These are phyloP conservation scores for Dendrocincla tyrannina DNA, from an alignment of 2,797 vertebrate genomes.

Conservation along the genomic window DNA sequence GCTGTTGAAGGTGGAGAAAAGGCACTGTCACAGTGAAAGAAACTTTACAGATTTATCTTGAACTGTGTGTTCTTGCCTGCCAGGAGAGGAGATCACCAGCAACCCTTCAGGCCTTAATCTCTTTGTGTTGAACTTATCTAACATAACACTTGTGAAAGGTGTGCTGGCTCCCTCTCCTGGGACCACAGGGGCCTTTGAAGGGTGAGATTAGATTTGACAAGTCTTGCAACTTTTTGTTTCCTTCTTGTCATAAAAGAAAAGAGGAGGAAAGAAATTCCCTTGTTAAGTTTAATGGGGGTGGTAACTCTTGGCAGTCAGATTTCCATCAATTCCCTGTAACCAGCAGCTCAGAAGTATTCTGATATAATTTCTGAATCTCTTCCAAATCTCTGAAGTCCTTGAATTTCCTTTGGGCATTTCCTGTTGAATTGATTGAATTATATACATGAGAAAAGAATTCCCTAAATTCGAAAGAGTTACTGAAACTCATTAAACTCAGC, in stretches of 20 bases:
- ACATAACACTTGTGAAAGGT: background rate
- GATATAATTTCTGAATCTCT: constrained; percentile 14
- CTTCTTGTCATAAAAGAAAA: background rate
- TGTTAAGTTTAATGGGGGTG: background rate
- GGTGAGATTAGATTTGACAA: background rate
- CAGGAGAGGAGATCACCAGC: background rate
- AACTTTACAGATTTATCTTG: background rate
- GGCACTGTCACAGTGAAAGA: background rate
- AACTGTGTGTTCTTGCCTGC: background rate
- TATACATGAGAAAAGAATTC: constrained; percentile 1
- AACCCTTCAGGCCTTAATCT: background rate
- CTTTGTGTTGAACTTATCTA: background rate
- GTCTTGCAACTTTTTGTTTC: background rate
- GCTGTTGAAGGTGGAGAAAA: background rate
- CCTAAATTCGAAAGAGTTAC: constrained; percentile 17
- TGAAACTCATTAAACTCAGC: constrained; percentile 29
- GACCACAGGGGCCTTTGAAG: background rate
- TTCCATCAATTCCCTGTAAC: background rate
- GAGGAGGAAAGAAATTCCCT: background rate
- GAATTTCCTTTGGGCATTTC: constrained; percentile 27
- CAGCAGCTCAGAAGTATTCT: background rate
- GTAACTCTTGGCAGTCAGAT: background rate
- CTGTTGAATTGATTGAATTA: background rate
- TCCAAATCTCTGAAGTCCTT: constrained; percentile 14
- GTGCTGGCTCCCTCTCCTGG: background rate